A percentile compares a stretch with the other conserved stretches of the same genome.
Conservation (phyloP, 1,140 invertebrate genomes). For the Drosophila watanabei region DNA sequence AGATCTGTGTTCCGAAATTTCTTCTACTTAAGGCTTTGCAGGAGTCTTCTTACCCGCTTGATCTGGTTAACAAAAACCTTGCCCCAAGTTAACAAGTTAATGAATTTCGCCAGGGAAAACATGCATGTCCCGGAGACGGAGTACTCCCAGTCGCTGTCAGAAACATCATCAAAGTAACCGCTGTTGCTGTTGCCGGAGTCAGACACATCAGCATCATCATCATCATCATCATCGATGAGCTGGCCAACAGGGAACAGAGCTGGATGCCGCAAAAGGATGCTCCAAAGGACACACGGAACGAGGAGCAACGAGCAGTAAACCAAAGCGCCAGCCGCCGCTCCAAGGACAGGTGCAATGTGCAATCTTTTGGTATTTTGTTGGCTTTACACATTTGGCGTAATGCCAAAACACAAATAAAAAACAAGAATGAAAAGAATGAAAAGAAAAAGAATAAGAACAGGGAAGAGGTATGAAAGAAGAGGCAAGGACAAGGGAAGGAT, state of each 20-base stretch:
- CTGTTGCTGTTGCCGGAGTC: not conserved
- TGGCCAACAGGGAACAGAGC: slow-evolving; percentile 48
- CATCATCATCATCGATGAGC: slow-evolving; percentile 52
- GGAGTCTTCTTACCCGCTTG: not conserved
- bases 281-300: slow-evolving; percentile 1
- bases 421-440: not conserved
- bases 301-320: slow-evolving; percentile 44
- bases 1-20: no score
- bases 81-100: slow-evolving; percentile 14
- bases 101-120: not conserved
- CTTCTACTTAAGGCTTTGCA: no score
- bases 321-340: slow-evolving; percentile 57
- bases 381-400: slow-evolving; percentile 83
- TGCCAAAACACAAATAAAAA: slow-evolving; percentile 66
- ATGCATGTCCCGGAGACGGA: not conserved
- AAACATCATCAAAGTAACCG: slow-evolving; percentile 37
- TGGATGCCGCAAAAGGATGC: slow-evolving; percentile 24
- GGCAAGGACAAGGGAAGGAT: not conserved
- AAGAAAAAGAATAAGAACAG: not conserved
- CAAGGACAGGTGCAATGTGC: slow-evolving; percentile 81
- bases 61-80: slow-evolving; percentile 11
- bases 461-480: not conserved
- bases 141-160: not conserved
- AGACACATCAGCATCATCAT: slow-evolving; percentile 24
- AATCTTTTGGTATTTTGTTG: slow-evolving; percentile 85